These are phyloP conservation scores for Brachionus paranguensis DNA, from an alignment of 1,140 invertebrate genomes.

Conservation along the genomic window DNA sequence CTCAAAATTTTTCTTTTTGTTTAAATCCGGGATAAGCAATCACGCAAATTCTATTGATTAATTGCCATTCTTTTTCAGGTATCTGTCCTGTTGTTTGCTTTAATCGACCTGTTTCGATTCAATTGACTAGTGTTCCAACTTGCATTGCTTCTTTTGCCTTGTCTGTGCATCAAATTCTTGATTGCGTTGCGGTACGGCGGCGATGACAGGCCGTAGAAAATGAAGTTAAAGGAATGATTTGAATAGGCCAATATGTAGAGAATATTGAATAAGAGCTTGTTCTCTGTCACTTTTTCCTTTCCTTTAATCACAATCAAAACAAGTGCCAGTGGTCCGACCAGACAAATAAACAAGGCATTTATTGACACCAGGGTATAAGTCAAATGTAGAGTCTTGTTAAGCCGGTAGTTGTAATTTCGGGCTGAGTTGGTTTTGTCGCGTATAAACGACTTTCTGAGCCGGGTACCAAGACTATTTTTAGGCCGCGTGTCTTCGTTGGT, in stretches of 20 bases:
- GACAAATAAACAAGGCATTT: conserved; percentile 13
- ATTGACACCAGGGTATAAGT: conserved; percentile 18
- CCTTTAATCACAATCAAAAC: background rate
- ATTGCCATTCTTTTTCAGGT: background rate
- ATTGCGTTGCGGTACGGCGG: conserved; percentile 33
- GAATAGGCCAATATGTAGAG: conserved; percentile 34
- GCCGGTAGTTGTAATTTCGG: background rate
- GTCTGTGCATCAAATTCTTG: background rate
- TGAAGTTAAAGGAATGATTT: conserved; percentile 40
- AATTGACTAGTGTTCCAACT: background rate
- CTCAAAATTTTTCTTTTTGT: background rate
- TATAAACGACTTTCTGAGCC: background rate
- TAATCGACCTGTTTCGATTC: background rate
- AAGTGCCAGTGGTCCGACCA: conserved; percentile 25
- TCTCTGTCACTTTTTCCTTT: background rate
- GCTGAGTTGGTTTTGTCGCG: background rate
- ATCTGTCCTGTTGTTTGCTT: background rate
- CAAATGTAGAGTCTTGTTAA: conserved; percentile 32
- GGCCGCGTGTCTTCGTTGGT: background rate
- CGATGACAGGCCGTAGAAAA: conserved; percentile 36
- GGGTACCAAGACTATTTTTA: background rate
- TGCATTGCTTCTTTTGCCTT: background rate
- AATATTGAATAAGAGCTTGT: background rate
- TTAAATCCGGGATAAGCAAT: background rate
- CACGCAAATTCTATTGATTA: background rate